Base-by-base conservation (phyloP, 2,113 vertebrate genomes). In the Paratilapia polleni region DNA sequence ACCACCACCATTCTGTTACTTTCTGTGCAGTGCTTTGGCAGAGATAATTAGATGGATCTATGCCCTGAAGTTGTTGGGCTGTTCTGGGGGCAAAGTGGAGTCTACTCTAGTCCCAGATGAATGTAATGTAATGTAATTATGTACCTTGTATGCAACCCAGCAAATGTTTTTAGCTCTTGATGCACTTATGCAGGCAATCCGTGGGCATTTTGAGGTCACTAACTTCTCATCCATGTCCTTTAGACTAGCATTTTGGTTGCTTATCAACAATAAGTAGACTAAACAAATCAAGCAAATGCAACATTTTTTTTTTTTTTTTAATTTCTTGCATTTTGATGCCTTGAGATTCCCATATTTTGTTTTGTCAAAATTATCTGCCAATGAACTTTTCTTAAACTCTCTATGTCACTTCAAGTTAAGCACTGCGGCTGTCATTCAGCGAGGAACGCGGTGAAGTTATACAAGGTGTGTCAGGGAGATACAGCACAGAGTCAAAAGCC, bases 391-490 rank as follows among this genome's bases (percentile, higher is more conserved):
- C 66, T 52, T 66, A 36, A 88, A 79, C 84, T 83, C 79, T 43
- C 43, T 7, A 13, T 78, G 92, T 93, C 93, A 88, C 66, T 57
- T 60, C 28, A 49, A 31, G 87, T 94, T 91, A 91, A 82, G 26
- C 76, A 31, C 75, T 63, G 74, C 57, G 84, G 64, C 88, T 79
- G 81, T 91, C 91, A 88, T 90, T 91, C 91, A 84, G 86, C n/a
- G 24, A 68, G 88, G 84, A 89, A 78, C 3, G 77, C 4, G 57
- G 84, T 63, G 79, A 89, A 87, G 73, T 91, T 66, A 81, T 92
- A 88, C 93, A 94, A 95, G 93, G 93, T 94, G 94, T 92, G 91
- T 93, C 91, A 91, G 88, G 4, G 38, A 91, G 91, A 91, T 91
- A 89, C 60, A 87, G 87, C 74, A 31, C 17, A 19, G 75, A 88